Conservation (phyloP, 1,140 invertebrate genomes). For the Ruditapes philippinarum region DNA sequence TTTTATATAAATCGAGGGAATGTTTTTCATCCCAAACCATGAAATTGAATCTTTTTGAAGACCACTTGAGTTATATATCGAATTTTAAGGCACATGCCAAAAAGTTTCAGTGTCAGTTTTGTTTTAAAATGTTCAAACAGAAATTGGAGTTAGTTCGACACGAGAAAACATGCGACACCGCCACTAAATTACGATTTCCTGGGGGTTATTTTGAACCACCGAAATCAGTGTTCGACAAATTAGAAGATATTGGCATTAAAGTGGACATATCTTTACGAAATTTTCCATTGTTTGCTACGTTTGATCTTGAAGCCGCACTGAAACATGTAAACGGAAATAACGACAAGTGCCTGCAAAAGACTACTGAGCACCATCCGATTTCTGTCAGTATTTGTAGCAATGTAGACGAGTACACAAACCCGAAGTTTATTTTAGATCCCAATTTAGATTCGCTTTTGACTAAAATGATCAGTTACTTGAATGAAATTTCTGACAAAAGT, state of each 20-base stretch:
- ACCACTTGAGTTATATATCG: too few relatives aligned
- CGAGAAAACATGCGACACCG: not conserved
- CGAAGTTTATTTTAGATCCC: not conserved
- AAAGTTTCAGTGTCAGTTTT: slow-evolving; percentile 3
- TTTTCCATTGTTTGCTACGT: not conserved
- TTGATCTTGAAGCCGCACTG: not conserved
- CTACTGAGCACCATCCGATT: too few relatives aligned
- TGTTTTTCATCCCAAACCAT: not conserved
- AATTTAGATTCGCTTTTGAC: not conserved
- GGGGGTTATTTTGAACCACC: not conserved
- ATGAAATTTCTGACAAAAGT: not conserved
- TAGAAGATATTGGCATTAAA: not conserved
- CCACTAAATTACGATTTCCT: not conserved
- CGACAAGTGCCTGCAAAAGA: too few relatives aligned
- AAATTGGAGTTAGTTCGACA: not conserved
- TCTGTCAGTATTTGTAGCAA: too few relatives aligned
- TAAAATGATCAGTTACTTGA: slow-evolving; percentile 36
- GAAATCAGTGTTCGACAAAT: not conserved
- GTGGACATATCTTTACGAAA: not conserved
- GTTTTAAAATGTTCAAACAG: not conserved
- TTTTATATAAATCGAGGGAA: not conserved
- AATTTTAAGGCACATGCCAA: not conserved
- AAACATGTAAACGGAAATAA: too few relatives aligned
- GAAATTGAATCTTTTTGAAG: not conserved
- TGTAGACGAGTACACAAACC: not conserved